phyloP scores from a whole-genome alignment of 2,888 invertebrate genomes.

The Caenorhabditis angaria region DNA sequence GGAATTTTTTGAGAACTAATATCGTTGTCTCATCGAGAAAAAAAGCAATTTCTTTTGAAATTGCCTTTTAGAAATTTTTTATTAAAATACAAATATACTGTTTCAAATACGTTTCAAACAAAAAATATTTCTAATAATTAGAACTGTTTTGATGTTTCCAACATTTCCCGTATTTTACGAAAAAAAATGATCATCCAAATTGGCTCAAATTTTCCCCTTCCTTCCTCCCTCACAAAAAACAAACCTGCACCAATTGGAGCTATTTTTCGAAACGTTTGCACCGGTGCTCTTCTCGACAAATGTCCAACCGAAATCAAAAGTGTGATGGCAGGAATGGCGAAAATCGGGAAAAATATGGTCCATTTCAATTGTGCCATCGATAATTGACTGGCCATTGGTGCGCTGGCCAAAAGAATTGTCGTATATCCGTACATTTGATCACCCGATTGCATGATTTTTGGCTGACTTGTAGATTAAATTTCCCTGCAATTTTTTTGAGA shows the following conservation, averaged over 20 bases:
- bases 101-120: background rate
- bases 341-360: constrained; percentile 53
- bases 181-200: background rate
- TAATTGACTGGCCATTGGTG: constrained; percentile 43
- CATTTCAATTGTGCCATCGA: constrained; percentile 40
- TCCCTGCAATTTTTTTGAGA: no score
- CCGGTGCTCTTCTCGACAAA: constrained; percentile 43
- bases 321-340: constrained; percentile 53
- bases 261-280: constrained; percentile 51
- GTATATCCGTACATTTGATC: constrained; percentile 48
- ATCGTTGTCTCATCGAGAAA: no score
- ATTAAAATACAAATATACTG: no score
- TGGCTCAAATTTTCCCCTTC: background rate
- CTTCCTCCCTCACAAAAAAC: background rate
- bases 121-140: background rate
- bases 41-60: no score
- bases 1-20: no score
- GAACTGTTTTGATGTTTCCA: background rate
- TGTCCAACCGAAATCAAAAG: constrained; percentile 48
- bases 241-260: constrained; percentile 55
- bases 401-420: constrained; percentile 37
- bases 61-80: no score
- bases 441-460: constrained; percentile 21
- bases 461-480: no score
- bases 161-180: no score